Percentiles rank a stretch among this genome's conserved stretches.
Conservation (phyloP, 2,797 vertebrate species). For the Acrocephalus scirpaceus region DNA sequence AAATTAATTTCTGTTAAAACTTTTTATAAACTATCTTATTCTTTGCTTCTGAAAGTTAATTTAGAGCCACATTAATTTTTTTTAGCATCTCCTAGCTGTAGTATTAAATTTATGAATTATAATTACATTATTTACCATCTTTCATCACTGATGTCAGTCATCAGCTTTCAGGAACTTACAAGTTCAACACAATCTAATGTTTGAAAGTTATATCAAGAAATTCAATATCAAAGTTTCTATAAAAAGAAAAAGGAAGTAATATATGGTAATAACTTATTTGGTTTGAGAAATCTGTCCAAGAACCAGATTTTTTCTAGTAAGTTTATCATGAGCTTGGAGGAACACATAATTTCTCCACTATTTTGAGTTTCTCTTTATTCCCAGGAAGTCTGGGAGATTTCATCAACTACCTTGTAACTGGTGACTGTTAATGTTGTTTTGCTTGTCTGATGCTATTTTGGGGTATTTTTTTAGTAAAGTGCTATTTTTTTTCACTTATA, state of each 20-base stretch:
- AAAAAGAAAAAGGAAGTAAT: not conserved
- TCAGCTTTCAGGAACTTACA: not conserved
- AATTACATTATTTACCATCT: slow-evolving; percentile 28
- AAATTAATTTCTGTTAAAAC: not conserved
- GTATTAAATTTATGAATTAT: slow-evolving; percentile 2
- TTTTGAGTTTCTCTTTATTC: not conserved
- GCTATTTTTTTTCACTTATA: not conserved
- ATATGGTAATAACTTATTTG: not conserved
- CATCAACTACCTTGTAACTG: not conserved
- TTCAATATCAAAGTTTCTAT: not conserved
- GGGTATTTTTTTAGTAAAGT: not conserved
- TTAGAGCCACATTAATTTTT: not conserved
- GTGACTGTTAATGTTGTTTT: not conserved
- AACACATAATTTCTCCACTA: not conserved
- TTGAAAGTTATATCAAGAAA: slow-evolving; percentile 1
- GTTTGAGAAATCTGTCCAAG: not conserved
- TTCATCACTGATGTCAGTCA: not conserved
- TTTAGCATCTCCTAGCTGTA: not conserved
- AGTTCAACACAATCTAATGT: not conserved
- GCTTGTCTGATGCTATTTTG: not conserved
- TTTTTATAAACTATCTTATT: not conserved
- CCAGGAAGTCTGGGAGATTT: not conserved
- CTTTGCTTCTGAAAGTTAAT: slow-evolving; percentile 40
- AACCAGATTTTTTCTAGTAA: not conserved
- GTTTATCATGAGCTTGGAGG: not conserved